Base-by-base conservation (phyloP, 2,113 vertebrate species). In the Apaloderma vittatum region DNA sequence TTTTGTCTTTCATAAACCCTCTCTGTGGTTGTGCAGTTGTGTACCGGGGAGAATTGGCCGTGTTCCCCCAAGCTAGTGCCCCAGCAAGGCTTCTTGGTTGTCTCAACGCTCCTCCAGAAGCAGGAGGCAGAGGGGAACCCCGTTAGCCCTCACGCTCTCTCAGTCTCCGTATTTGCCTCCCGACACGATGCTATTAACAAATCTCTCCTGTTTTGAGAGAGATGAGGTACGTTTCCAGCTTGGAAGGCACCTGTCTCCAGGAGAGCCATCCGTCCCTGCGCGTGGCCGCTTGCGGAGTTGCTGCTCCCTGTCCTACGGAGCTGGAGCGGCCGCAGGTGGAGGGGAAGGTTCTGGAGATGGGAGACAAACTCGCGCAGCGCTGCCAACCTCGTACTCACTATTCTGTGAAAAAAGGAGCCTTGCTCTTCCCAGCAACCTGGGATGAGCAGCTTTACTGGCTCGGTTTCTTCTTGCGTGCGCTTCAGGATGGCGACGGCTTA, bases 31-130 rank as follows among this genome's bases (percentile, higher is more conserved):
- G 0, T 1, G 15, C 0, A 1, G 43, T 2, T 19, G 32, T 12
- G 46, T 5, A 1, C 1, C 1, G 4, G 51, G 23, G 12, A n/a
- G 34, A 32, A 8, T 0, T 23, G 79, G 30, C 61, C 2, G 0
- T 5, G 3, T 27, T 29, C 40, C 27, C 26, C 4, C 10, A 3
- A 0, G n/a, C 58, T 16, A 0, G 40, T 40, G 40, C 40, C 40
- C 40, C 12, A 40, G 40, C 40, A 30, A 36, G 62, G 26, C 85
- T 61, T 26, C 2, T 1, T 16, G 29, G 8, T 20, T 43, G 43
- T 61, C 52, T n/a, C 29, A 1, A 0, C 3, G 1, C 24, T 17
- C 52, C 68, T 9, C 15, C 59, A 52, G 52, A 3, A 46, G 3
- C 3, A 20, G 78, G 86, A 94, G 59, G 43, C 26, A 1, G 46